A percentile compares a stretch with the other conserved stretches of the same genome.
These are phyloP conservation scores for Numenius phaeopus DNA, from an alignment of 2,797 vertebrate genomes.

Conservation along the genomic window DNA sequence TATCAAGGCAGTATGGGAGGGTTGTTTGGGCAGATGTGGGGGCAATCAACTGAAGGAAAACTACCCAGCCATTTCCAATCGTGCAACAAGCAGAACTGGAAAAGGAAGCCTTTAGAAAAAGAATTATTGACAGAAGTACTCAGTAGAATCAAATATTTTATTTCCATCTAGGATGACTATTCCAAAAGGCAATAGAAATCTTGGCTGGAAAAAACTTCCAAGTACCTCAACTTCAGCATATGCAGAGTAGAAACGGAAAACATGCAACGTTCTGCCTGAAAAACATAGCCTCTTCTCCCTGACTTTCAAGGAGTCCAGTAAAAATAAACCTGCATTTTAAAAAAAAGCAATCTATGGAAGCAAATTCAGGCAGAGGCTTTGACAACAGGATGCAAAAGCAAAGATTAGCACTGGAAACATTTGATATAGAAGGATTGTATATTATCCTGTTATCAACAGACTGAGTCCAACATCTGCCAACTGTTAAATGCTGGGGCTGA, in stretches of 20 bases:
- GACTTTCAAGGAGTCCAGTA: not conserved
- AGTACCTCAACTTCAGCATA: not conserved
- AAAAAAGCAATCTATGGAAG: not conserved
- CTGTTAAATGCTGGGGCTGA: not conserved
- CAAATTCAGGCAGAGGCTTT: not conserved
- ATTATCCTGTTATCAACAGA: not conserved
- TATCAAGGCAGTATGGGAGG: not conserved
- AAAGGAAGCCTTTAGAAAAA: not conserved
- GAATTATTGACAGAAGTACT: not conserved
- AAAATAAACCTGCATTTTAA: not conserved
- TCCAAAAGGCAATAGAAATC: conserved; percentile 25
- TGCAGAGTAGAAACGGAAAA: not conserved
- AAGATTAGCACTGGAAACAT: not conserved
- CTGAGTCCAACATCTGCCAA: not conserved
- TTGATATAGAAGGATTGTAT: not conserved
- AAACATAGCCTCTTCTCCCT: not conserved
- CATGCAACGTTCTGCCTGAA: not conserved
- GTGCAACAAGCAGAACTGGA: not conserved
- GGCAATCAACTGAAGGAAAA: not conserved
- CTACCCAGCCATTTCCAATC: not conserved
- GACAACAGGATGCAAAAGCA: not conserved
- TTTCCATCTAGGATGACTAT: conserved; percentile 2
- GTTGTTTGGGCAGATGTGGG: not conserved
- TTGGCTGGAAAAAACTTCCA: conserved; percentile 17
- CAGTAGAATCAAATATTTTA: not conserved